These are phyloP conservation scores for Orientallactaga bullata DNA, from an alignment of 2,113 vertebrate species.

Conservation along the genomic window DNA sequence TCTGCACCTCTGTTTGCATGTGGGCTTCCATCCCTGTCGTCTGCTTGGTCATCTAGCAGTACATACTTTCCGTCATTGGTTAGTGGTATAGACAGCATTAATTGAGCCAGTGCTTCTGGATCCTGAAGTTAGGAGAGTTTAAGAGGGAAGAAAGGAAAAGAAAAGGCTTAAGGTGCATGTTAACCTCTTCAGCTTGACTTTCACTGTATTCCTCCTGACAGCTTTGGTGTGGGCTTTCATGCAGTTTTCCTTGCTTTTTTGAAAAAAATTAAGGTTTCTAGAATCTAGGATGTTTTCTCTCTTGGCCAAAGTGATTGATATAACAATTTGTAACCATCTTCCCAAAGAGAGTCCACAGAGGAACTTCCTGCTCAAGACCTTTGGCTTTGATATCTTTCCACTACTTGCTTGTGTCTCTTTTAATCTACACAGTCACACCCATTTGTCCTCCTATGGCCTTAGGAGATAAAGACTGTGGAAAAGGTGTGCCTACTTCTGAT, in stretches of 20 bases:
- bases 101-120: slow-evolving; percentile 94
- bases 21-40: slow-evolving; percentile 81
- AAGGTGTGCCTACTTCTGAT: not conserved
- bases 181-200: not conserved
- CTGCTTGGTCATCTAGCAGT: slow-evolving; percentile 90
- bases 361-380: not conserved
- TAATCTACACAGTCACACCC: not conserved
- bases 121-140: slow-evolving; percentile 88
- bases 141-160: slow-evolving; percentile 41
- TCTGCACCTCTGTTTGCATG: slow-evolving; percentile 90
- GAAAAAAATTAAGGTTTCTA: not conserved
- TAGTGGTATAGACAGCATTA: slow-evolving; percentile 95
- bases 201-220: not conserved
- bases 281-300: not conserved
- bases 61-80: slow-evolving; percentile 96
- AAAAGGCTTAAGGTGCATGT: slow-evolving; percentile 75
- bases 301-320: not conserved
- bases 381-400: not conserved
- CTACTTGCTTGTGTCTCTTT: not conserved
- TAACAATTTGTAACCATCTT: not conserved
- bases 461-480: not conserved
- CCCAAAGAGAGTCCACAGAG: not conserved
- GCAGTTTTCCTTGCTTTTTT: not conserved
- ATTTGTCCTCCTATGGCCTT: not conserved
- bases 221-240: not conserved